phyloP scores from a whole-genome alignment of 2,797 vertebrate species.

The Hirundo rustica region DNA sequence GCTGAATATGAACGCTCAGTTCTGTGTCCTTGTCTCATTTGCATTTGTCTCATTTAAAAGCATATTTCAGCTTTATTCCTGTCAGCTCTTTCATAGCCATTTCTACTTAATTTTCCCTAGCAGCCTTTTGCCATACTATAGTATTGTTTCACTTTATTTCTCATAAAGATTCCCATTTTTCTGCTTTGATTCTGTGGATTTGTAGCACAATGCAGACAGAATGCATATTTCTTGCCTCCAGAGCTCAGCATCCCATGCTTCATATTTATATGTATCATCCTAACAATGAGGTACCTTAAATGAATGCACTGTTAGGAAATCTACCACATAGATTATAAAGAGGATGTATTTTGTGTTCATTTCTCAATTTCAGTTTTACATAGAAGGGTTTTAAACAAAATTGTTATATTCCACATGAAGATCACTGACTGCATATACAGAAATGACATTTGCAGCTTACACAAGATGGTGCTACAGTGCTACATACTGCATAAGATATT shows the following conservation, averaged over 20 bases:
- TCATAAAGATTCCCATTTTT: background rate
- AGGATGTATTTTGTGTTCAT: background rate
- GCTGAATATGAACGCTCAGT: background rate
- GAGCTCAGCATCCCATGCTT: background rate
- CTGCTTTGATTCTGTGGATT: background rate
- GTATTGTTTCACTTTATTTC: background rate
- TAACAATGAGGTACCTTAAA: background rate
- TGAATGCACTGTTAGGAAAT: background rate
- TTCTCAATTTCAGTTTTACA: background rate
- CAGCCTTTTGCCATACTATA: background rate
- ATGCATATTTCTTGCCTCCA: background rate
- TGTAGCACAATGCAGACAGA: background rate
- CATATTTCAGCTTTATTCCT: background rate
- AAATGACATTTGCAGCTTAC: constrained; percentile 49
- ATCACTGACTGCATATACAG: background rate
- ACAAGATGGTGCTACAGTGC: constrained; percentile 73
- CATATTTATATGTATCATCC: background rate
- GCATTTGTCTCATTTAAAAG: background rate
- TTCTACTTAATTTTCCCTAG: background rate
- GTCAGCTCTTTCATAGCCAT: background rate
- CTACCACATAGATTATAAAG: background rate
- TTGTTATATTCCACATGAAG: background rate
- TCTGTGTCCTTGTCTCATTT: background rate
- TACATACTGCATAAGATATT: background rate
- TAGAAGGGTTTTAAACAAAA: background rate